Conservation (phyloP, 2,888 invertebrate species). For the Drosophila tripunctata region DNA sequence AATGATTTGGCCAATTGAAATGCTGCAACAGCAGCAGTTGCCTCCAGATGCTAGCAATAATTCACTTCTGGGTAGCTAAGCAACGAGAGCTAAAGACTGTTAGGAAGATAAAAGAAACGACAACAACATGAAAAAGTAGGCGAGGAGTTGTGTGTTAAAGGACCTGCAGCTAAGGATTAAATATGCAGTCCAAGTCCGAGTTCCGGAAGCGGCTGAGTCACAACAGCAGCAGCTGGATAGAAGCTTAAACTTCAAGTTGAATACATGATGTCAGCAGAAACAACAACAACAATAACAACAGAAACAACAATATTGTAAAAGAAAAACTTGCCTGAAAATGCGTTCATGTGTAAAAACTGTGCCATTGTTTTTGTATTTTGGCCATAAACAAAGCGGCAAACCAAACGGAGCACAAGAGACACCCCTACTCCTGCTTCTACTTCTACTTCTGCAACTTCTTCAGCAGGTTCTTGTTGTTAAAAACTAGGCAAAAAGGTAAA, state of each 20-base stretch:
- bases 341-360: conserved; percentile 72
- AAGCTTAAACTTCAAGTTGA: conserved; percentile 50
- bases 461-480: conserved; percentile 29
- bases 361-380: conserved; percentile 71
- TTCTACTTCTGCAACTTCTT: conserved; percentile 9
- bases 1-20: conserved; percentile 70
- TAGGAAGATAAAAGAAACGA: not conserved
- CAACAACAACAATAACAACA: conserved; percentile 18
- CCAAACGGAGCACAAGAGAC: conserved; percentile 38
- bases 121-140: conserved; percentile 7
- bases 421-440: conserved; percentile 19
- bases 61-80: conserved; percentile 54
- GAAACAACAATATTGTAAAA: conserved; percentile 2
- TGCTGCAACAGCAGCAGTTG: conserved; percentile 45
- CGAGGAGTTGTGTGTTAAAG: conserved; percentile 14
- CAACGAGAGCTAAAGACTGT: not conserved
- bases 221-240: conserved; percentile 33
- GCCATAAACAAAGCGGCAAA: conserved; percentile 66
- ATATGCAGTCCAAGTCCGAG: conserved; percentile 60
- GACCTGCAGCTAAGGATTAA: conserved; percentile 55
- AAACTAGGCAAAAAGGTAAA: conserved; percentile 62
- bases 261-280: conserved; percentile 43
- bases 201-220: conserved; percentile 17
- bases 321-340: conserved; percentile 50
- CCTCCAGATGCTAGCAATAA: conserved; percentile 59